A percentile compares a stretch with the other conserved stretches of the same genome.
Conservation (phyloP, 2,113 vertebrate species). For the Colaptes auratus region DNA sequence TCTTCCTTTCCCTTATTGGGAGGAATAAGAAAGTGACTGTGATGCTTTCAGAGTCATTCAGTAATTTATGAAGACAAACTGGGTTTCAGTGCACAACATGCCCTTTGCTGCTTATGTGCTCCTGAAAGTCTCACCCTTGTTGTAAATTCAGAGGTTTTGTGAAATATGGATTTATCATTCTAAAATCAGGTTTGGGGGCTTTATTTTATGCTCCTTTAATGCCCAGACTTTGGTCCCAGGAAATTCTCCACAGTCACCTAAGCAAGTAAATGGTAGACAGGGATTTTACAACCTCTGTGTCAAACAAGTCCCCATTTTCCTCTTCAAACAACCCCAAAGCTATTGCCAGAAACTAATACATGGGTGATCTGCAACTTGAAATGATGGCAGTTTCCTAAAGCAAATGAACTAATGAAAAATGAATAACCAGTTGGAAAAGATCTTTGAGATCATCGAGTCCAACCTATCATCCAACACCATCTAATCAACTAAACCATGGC, state of each 20-base stretch:
- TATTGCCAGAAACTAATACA: background rate
- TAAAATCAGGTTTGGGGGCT: constrained; percentile 6
- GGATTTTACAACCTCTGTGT: background rate
- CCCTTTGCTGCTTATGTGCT: background rate
- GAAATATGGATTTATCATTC: constrained; percentile 12
- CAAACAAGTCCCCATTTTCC: constrained; percentile 13
- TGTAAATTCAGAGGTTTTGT: background rate
- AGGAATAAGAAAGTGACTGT: background rate
- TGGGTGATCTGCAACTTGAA: background rate
- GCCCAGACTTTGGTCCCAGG: constrained; percentile 27
- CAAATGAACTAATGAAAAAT: background rate
- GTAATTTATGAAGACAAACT: background rate
- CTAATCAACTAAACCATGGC: no score
- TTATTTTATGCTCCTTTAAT: constrained; percentile 19
- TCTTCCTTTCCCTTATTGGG: background rate
- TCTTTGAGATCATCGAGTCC: no score
- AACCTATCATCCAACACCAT: no score
- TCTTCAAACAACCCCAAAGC: background rate
- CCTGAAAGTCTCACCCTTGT: background rate
- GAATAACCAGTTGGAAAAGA: no score
- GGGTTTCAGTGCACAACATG: background rate
- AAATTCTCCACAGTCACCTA: constrained; percentile 55
- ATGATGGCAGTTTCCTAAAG: background rate
- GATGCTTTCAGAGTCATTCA: background rate
- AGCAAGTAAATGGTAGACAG: constrained; percentile 49